These are phyloP conservation scores for Creontiades dilutus DNA, from an alignment of 2,888 invertebrate species.

Conservation along the genomic window DNA sequence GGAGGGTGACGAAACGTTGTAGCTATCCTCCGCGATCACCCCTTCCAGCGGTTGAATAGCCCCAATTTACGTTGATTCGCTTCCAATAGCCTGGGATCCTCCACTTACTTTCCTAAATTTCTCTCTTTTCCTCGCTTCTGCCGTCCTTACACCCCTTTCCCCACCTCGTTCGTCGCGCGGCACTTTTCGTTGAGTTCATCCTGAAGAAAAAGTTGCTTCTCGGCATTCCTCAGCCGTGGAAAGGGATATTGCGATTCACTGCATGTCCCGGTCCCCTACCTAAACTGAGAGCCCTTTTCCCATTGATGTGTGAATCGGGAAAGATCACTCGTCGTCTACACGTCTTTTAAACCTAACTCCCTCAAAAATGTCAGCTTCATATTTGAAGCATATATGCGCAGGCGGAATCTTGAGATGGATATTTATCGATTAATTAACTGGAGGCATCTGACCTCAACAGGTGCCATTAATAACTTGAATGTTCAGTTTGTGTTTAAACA, in stretches of 20 bases:
- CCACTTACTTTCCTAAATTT: constrained; percentile 47
- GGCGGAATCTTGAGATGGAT: too few relatives aligned
- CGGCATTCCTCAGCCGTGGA: constrained; percentile 12
- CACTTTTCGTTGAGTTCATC: constrained; percentile 37
- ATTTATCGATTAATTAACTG: too few relatives aligned
- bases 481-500: too few relatives aligned
- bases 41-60: constrained; percentile 61
- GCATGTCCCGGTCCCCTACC: constrained; percentile 27
- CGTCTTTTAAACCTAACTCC: background rate
- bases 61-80: constrained; percentile 59
- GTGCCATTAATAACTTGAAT: too few relatives aligned
- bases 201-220: constrained; percentile 35
- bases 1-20: constrained; percentile 46
- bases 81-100: constrained; percentile 1
- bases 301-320: constrained; percentile 40
- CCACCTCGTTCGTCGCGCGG: constrained; percentile 10
- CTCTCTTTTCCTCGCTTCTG: constrained; percentile 1
- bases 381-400: too few relatives aligned
- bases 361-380: too few relatives aligned
- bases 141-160: background rate
- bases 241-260: constrained; percentile 7
- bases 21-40: constrained; percentile 15
- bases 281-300: constrained; percentile 33
- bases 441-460: too few relatives aligned
- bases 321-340: background rate